A percentile compares a stretch with the other conserved stretches of the same genome.
Evolutionary conservation across 2,113 vertebrate species (phyloP).

Genomic region (Eudyptes chrysolophus): DNA sequence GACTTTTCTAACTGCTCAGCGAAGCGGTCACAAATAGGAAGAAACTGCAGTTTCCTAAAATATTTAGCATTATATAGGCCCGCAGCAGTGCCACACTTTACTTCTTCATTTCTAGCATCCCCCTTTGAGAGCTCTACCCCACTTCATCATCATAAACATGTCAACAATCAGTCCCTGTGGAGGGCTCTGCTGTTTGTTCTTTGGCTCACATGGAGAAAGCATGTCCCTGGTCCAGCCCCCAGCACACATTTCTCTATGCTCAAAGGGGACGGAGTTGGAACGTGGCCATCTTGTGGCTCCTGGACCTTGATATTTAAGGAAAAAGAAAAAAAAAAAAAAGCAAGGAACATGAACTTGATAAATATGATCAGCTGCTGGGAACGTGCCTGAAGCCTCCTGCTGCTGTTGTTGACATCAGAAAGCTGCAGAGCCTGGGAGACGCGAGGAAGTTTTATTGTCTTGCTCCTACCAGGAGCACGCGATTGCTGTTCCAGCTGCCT

Average conservation of each 20-base stretch:
- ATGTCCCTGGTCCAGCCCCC: conserved; percentile 46
- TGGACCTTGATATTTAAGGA: not conserved
- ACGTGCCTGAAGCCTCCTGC: conserved; percentile 47
- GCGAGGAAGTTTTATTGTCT: conserved; percentile 34
- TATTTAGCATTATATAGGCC: conserved; percentile 61
- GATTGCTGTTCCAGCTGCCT: conserved; percentile 1
- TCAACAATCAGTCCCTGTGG: conserved; percentile 63
- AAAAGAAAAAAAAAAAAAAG: not conserved
- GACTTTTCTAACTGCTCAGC: not conserved
- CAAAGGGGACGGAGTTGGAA: conserved; percentile 44
- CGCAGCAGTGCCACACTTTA: conserved; percentile 65
- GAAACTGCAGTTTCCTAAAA: conserved; percentile 57
- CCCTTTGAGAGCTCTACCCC: conserved; percentile 55
- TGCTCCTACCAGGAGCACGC: not conserved
- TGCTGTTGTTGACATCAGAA: conserved; percentile 58
- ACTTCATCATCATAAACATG: conserved; percentile 78
- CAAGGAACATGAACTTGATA: conserved; percentile 48
- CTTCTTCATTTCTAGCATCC: conserved; percentile 65
- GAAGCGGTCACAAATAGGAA: conserved; percentile 55
- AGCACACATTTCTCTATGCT: conserved; percentile 47
- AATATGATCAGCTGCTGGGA: conserved; percentile 52
- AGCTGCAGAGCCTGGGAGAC: not conserved
- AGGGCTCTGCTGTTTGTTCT: conserved; percentile 62
- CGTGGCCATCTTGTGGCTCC: conserved; percentile 23
- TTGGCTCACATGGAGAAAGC: conserved; percentile 53